Evolutionary conservation across 2,113 vertebrate species (phyloP).

Genomic region (Todiramphus saurophagus): DNA sequence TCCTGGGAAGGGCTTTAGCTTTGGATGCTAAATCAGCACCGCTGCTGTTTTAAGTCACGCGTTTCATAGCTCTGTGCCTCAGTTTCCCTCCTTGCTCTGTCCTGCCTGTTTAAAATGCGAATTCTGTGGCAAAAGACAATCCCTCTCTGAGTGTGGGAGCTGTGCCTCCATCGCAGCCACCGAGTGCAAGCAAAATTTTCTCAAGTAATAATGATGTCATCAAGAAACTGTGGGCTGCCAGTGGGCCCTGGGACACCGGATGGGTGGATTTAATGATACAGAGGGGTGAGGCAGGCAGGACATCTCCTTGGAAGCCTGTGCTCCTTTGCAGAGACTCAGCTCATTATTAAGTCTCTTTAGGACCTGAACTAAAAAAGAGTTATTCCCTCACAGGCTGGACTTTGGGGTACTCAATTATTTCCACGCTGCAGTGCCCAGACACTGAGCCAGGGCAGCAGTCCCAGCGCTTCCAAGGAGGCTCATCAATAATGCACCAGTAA

Average conservation of each 20-base stretch:
- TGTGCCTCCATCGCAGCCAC: no score
- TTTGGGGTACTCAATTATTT: not conserved
- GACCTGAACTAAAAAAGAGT: not conserved
- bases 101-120: not conserved
- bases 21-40: not conserved
- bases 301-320: not conserved
- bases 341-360: not conserved
- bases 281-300: not conserved
- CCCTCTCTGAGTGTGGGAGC: not conserved
- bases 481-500: not conserved
- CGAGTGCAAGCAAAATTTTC: not conserved
- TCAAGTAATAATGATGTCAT: not conserved
- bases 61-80: not conserved
- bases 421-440: not conserved
- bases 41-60: no score
- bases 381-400: not conserved
- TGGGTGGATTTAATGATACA: rapidly evolving
- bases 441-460: not conserved
- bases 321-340: not conserved
- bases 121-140: not conserved
- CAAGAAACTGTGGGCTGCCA: not conserved
- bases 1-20: not conserved
- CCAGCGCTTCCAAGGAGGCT: not conserved
- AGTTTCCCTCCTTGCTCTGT: not conserved
- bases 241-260: not conserved